These are phyloP conservation scores for Pygocentrus nattereri DNA, from an alignment of 2,797 vertebrate genomes.

Conservation along the genomic window DNA sequence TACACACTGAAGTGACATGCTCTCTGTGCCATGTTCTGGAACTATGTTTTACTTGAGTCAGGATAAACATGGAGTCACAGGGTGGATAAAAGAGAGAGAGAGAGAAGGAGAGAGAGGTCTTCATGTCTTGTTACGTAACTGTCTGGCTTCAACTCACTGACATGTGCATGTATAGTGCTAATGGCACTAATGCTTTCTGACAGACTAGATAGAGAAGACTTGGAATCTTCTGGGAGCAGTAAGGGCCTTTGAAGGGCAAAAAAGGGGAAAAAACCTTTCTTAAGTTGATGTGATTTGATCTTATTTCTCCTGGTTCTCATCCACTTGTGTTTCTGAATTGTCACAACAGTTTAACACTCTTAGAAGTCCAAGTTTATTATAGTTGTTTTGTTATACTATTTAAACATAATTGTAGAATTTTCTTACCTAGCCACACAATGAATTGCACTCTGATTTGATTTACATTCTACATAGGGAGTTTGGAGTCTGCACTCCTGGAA, in stretches of 20 bases:
- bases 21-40: not conserved
- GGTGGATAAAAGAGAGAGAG: slow-evolving; percentile 17
- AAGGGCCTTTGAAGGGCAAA: not conserved
- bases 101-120: slow-evolving; percentile 36
- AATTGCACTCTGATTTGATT: no score
- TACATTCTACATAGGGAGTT: no score
- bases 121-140: slow-evolving; percentile 57
- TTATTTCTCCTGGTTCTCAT: not conserved
- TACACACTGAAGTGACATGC: not conserved
- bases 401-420: not conserved
- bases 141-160: slow-evolving; percentile 52
- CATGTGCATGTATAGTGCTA: slow-evolving; percentile 47
- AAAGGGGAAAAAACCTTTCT: not conserved
- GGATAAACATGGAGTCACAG: slow-evolving; percentile 19
- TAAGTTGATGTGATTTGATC: not conserved
- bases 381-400: not conserved
- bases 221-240: slow-evolving; percentile 16
- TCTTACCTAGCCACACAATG: not conserved
- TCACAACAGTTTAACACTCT: not conserved
- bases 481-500: no score
- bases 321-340: not conserved
- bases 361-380: not conserved
- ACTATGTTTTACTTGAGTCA: slow-evolving; percentile 29
- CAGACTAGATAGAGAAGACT: slow-evolving; percentile 34
- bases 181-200: slow-evolving; percentile 47